Conservation (phyloP, 2,113 vertebrate genomes). For the Tragelaphus strepsiceros region DNA sequence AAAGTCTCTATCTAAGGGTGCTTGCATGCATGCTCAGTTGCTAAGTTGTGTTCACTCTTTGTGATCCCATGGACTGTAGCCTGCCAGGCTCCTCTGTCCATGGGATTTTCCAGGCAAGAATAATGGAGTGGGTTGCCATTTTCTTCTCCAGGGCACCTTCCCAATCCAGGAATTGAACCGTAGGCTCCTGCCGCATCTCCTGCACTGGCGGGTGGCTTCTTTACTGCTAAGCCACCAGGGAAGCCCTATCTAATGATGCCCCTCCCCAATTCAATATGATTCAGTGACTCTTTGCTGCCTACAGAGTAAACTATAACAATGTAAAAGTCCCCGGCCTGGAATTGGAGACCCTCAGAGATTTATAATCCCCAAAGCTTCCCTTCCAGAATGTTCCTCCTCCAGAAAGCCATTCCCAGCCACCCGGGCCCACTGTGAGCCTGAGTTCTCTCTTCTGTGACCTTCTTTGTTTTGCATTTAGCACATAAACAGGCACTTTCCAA, state of each 20-base stretch:
- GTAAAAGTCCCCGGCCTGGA: neutral
- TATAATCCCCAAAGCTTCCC: neutral
- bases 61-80: neutral
- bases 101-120: neutral
- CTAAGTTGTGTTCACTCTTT: neutral
- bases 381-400: neutral
- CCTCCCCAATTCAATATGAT: neutral
- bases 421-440: neutral
- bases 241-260: neutral
- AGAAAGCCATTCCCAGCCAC: neutral
- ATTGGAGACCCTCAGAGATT: neutral
- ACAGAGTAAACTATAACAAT: neutral
- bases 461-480: neutral
- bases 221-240: neutral
- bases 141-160: neutral
- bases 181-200: neutral
- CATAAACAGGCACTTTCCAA: neutral
- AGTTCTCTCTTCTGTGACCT: neutral
- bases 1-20: neutral
- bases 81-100: neutral
- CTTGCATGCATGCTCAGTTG: neutral
- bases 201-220: neutral
- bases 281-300: neutral
- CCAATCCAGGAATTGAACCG: neutral
- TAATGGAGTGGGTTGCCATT: neutral